Evolutionary conservation across 2,797 vertebrate genomes (phyloP), one percentile per base, ranked within the genome.

Genomic region (Etheostoma nigrum): DNA sequence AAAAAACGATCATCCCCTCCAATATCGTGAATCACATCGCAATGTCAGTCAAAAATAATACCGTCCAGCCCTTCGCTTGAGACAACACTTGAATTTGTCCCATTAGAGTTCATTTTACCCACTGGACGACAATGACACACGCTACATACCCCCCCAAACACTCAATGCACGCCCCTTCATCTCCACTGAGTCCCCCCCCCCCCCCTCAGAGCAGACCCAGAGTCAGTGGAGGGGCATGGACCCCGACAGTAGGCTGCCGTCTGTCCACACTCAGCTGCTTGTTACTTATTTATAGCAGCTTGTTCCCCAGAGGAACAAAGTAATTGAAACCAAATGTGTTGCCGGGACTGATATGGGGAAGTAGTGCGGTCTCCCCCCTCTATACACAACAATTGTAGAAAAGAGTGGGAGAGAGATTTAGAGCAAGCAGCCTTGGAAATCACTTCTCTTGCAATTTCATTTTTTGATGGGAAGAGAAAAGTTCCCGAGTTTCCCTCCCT

Each of bases 321-420:
- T 93, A 93, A 95, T 92, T 89, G 89, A 94, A 94, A 94, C 94
- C 94, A 94, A 93, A 95, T 94, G 94, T 88, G 91, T 82, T 86
- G 84, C 65, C 4, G 73, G 81, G 84, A 86, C 88, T 73, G 85
- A 90, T 89, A 70, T 51, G 27, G 69, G 69, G 79, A 75, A 67
- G 82, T 63, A 57, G 57, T 80, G 36, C 45, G 21, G 67, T 44
- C 51, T 47, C 27, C 48, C 60, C 14, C 5, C 18, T 18, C 42
- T 59, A 5, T 18, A 68, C 57, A 69, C 81, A 75, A 36, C 69
- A 33, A 66, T 19, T 61, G 61, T 6, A 55, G 53, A 21, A 45
- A 49, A 18, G 47, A 40, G 36, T 4, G 36, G 58, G 47, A 5
- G 21, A 67, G 9, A 53, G 10, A 81, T 75, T 74, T 55, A 51